A percentile compares a stretch with the other conserved stretches of the same genome.
Evolutionary conservation across 2,888 invertebrate genomes (phyloP).

Genomic region (Cephus pygmeus): DNA sequence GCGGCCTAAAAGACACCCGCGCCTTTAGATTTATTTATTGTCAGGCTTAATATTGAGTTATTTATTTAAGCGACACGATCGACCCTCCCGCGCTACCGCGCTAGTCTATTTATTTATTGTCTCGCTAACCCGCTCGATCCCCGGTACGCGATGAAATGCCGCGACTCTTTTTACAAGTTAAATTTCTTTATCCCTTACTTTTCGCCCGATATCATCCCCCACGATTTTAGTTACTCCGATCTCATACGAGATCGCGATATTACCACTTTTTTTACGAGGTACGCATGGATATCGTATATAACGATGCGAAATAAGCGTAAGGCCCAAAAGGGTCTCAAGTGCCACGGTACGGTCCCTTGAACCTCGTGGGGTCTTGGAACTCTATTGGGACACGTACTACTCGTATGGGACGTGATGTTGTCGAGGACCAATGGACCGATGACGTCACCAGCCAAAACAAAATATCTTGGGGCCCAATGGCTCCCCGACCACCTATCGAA

Average conservation of each 20-base stretch:
- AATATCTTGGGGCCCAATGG: background rate
- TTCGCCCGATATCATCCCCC: background rate
- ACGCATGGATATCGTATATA: background rate
- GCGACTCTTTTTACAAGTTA: background rate
- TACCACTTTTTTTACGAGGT: background rate
- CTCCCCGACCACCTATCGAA: background rate
- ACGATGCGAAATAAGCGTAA: background rate
- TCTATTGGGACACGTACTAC: background rate
- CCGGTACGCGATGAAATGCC: background rate
- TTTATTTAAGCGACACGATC: background rate
- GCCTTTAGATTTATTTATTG: background rate
- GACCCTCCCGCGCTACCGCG: background rate
- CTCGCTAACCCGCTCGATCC: background rate
- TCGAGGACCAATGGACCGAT: conserved; percentile 20
- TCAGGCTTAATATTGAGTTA: background rate
- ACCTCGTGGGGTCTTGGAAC: background rate
- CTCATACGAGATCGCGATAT: too few relatives aligned
- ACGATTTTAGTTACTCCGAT: background rate
- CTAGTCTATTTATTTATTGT: background rate
- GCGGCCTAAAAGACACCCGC: background rate
- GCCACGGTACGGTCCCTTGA: background rate
- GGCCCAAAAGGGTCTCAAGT: background rate
- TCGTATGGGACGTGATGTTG: background rate
- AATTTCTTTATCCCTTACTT: background rate
- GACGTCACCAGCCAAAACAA: conserved; percentile 45